Evolutionary conservation across 2,797 vertebrate genomes (phyloP), one percentile per base, ranked within the genome.

Genomic region (Ptychobarbus kaznakovi): DNA sequence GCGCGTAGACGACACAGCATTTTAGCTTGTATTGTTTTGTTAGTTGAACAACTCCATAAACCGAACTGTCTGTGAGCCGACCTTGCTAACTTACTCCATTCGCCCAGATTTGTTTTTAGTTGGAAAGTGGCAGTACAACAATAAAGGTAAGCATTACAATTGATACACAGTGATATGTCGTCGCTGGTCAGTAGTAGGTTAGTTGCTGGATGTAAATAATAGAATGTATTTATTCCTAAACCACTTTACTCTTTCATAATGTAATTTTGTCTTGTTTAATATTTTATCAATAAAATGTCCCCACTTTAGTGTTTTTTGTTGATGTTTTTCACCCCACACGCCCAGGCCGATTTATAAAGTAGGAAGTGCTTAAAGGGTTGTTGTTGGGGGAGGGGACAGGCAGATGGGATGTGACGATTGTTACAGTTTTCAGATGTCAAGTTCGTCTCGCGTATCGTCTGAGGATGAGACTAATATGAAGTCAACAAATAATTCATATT

Each of bases 311-410:
- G 0, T 0, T 8, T 4, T 22, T 18, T 28, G 32, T 32, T 32
- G 32, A 32, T 32, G 32, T 9, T 15, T 49, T 32, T 12, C 2
- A 73, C 7, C 40, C 18, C 42, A 7, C 40, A 70, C 66, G 49
- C 40, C 75, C 75, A 49, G 49, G 13, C 73, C 53, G 66, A 63
- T 72, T 46, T 79, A 25, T 40, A n/a, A 83, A 85, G 51, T 61
- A 61, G 83, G 83, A 85, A 80, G 83, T 80, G 66, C 38, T 72
- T 70, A 25, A 40, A 15, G 42, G 38, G 15, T 18, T 58, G 15
- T 18, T 58, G 63, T 28, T 16, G 22, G 61, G 65, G 66, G 76
- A 25, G 83, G 65, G 75, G 3, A 18, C 28, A 18, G 28, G 6
- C 12, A 28, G 11, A 53, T 38, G 61, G 25, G 42, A 25, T 65